These are phyloP conservation scores for Schizopygopsis malacanthus DNA, from an alignment of 2,797 vertebrate species.

Conservation along the genomic window DNA sequence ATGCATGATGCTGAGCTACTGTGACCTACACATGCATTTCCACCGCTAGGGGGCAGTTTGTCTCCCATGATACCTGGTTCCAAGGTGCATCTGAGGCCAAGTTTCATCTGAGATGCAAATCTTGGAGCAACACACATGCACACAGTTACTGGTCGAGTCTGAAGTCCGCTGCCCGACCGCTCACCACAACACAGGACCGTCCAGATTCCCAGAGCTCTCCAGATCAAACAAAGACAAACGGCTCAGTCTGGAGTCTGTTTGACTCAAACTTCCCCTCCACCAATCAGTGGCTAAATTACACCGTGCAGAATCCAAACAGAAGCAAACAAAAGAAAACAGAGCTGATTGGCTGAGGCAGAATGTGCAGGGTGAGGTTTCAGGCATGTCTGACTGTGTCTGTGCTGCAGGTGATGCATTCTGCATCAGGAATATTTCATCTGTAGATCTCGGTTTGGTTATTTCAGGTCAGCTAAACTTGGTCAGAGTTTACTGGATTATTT, in stretches of 20 bases:
- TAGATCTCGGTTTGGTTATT: neutral
- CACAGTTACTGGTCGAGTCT: slow-evolving; percentile 66
- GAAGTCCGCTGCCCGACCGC: slow-evolving; percentile 62
- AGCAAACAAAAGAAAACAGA: slow-evolving; percentile 50
- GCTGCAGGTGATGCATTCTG: slow-evolving; percentile 2
- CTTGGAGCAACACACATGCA: slow-evolving; percentile 52
- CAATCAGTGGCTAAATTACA: slow-evolving; percentile 62
- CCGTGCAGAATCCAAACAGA: slow-evolving; percentile 50
- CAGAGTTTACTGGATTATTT: neutral
- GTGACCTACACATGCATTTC: slow-evolving; percentile 40
- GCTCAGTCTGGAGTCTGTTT: slow-evolving; percentile 63
- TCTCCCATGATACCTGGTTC: slow-evolving; percentile 31
- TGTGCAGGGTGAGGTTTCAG: slow-evolving; percentile 43
- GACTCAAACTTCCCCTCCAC: slow-evolving; percentile 56
- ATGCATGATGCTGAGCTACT: neutral
- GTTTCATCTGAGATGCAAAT: slow-evolving; percentile 67
- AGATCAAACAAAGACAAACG: slow-evolving; percentile 54
- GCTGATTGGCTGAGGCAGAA: slow-evolving; percentile 51
- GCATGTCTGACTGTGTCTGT: slow-evolving; percentile 10
- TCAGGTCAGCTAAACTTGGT: neutral
- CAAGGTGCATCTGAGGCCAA: slow-evolving; percentile 70
- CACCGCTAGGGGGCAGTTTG: slow-evolving; percentile 69
- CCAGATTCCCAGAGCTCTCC: slow-evolving; percentile 59
- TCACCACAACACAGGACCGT: slow-evolving; percentile 63
- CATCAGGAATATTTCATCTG: neutral